phyloP scores from a whole-genome alignment of 1,140 invertebrate genomes.

The Drosophila arawakana region DNA sequence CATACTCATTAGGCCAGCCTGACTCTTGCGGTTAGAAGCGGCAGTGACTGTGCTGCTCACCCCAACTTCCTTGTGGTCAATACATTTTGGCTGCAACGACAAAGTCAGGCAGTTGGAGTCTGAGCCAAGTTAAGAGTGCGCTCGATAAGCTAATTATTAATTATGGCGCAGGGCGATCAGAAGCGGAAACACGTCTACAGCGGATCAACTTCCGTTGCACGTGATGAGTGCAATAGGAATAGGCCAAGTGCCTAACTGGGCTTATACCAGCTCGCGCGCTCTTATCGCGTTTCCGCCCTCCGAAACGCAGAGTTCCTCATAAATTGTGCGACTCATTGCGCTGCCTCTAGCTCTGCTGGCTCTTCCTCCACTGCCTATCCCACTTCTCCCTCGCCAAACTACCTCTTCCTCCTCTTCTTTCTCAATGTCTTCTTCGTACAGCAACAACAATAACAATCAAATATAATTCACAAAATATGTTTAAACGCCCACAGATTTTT shows the following conservation, averaged over 20 bases:
- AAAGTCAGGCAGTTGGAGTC: background rate
- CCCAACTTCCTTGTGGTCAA: conserved; percentile 60
- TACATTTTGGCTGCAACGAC: too few relatives aligned
- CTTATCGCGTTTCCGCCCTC: conserved; percentile 50
- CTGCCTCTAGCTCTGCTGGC: background rate
- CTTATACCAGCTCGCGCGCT: conserved; percentile 6
- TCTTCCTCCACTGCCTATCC: background rate
- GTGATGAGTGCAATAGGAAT: conserved; percentile 12
- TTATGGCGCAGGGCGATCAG: conserved; percentile 9
- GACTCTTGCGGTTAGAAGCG: conserved; percentile 42
- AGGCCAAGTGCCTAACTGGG: background rate
- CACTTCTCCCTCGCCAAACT: background rate
- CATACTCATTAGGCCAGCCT: conserved; percentile 48
- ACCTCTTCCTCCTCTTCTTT: background rate
- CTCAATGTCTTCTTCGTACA: background rate
- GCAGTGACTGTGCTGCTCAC: conserved; percentile 6
- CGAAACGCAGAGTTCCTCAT: conserved; percentile 11
- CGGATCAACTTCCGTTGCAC: conserved; percentile 21
- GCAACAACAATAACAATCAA: conserved; percentile 58
- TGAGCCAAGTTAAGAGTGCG: background rate
- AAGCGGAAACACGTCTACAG: conserved; percentile 28
- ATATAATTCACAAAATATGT: conserved; percentile 79
- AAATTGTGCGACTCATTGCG: conserved; percentile 31
- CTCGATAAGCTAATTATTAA: conserved; percentile 35
- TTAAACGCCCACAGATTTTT: conserved; percentile 66